Evolutionary conservation across 2,888 invertebrate species (phyloP).

Genomic region (Acrobasis repandana): DNA sequence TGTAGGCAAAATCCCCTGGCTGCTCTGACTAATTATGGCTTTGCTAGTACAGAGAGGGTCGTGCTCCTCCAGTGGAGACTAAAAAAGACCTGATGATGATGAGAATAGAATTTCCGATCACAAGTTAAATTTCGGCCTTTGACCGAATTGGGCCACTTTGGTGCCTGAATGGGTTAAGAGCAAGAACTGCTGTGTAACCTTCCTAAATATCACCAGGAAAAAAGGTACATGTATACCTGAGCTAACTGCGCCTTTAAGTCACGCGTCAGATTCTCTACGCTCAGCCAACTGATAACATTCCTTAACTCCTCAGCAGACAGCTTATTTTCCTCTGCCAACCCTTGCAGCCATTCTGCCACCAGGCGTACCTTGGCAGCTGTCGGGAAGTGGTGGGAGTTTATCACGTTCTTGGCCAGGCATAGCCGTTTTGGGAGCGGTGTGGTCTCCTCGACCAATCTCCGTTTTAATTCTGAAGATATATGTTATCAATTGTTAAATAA

Average conservation of each 20-base stretch:
- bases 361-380: slow-evolving; percentile 75
- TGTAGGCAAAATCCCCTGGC: no score
- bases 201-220: no score
- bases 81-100: no score
- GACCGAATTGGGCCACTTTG: no score
- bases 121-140: no score
- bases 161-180: no score
- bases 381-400: slow-evolving; percentile 72
- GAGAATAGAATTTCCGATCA: no score
- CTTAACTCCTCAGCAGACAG: slow-evolving; percentile 54
- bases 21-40: no score
- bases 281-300: slow-evolving; percentile 60
- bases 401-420: slow-evolving; percentile 79
- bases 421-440: slow-evolving; percentile 77
- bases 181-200: no score
- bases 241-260: slow-evolving; percentile 65
- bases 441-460: slow-evolving; percentile 62
- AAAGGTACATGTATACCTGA: slow-evolving; percentile 60
- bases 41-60: no score
- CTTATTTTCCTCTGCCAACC: slow-evolving; percentile 49
- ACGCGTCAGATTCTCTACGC: slow-evolving; percentile 58
- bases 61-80: no score
- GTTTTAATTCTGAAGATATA: slow-evolving; percentile 67
- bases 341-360: slow-evolving; percentile 75
- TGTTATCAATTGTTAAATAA: background rate